Conservation (phyloP, 92 coral and sea anemone genomes). For the Palythoa caribaeorum region DNA sequence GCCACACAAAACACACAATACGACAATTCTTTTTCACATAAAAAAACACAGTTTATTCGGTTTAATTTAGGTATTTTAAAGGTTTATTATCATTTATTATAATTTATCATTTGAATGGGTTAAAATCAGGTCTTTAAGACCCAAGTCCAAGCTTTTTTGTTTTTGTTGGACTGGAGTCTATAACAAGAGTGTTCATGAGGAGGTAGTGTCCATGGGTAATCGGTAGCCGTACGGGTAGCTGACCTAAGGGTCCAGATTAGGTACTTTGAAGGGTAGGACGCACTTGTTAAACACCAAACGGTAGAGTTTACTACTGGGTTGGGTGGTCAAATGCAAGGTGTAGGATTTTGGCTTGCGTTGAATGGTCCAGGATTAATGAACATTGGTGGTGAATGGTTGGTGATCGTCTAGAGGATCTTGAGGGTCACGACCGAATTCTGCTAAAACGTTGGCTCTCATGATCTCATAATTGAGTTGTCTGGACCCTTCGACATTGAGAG, state of each 20-base stretch:
- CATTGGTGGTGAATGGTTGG: not conserved
- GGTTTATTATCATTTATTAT: no score
- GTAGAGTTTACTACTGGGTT: slow-evolving; percentile 18
- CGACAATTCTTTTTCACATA: no score
- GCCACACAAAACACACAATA: no score
- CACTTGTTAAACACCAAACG: slow-evolving; percentile 39
- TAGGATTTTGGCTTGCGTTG: slow-evolving; percentile 10
- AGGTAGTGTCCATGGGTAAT: not conserved
- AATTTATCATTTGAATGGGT: no score
- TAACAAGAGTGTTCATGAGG: not conserved
- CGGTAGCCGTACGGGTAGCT: slow-evolving; percentile 22
- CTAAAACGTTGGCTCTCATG: not conserved
- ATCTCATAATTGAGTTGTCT: not conserved
- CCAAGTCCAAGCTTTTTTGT: no score
- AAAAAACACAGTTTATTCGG: no score
- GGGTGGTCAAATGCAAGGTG: slow-evolving; percentile 17
- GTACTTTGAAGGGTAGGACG: not conserved
- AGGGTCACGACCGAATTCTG: not conserved
- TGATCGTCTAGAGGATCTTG: not conserved
- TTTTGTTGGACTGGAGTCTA: no score
- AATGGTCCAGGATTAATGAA: not conserved
- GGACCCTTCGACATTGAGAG: not conserved
- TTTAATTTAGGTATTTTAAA: no score
- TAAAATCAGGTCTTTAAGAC: no score
- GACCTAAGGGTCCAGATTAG: not conserved